Evolutionary conservation across 2,888 invertebrate genomes (phyloP), one percentile per base, ranked within the genome.

Genomic region (Macrosiphum euphorbiae): DNA sequence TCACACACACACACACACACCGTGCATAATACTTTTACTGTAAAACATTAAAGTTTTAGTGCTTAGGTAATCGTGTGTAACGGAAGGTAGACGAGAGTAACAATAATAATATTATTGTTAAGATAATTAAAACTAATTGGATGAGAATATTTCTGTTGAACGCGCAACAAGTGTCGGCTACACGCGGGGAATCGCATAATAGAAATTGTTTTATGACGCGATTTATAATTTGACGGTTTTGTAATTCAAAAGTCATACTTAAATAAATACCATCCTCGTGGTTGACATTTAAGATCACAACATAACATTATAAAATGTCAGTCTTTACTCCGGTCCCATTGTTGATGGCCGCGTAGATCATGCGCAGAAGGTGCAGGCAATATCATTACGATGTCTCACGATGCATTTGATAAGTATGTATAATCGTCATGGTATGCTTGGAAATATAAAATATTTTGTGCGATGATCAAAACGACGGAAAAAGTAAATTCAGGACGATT

Each of bases 61-160:
- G 50, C 47, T 50, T 86, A 47, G 47, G 47, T 87, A 87, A 87
- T n/a, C 10, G n/a, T 20, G 47, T 28, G 61, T 61, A 90, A 90
- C 89, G 61, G 61, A 47, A 61, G 20, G 5, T 16, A 28, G 44
- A 61, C 61, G 16, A 26, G 20, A 78, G 24, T 78, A 78, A 58
- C 35, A 78, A 78, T 78, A 78, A 78, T 78, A 61, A 90, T 87
- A 61, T 61, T 28, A 47, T 58, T 55, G 24, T 52, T 11, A 52
- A 50, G 52, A 52, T 88, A 87, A 35, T 20, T 52, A 88, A 52
- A 88, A 88, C 24, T 41, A 58, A 90, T 90, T n/a, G n/a, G 44
- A 67, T 28, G 58, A 89, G 61, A 61, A 89, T 47, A 89, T 47
- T 50, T 87, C n/a, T 50, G 87, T 52, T 87, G 50, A 87, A 50